phyloP scores from a whole-genome alignment of 2,113 vertebrate species.

The Aphelocoma coerulescens region DNA sequence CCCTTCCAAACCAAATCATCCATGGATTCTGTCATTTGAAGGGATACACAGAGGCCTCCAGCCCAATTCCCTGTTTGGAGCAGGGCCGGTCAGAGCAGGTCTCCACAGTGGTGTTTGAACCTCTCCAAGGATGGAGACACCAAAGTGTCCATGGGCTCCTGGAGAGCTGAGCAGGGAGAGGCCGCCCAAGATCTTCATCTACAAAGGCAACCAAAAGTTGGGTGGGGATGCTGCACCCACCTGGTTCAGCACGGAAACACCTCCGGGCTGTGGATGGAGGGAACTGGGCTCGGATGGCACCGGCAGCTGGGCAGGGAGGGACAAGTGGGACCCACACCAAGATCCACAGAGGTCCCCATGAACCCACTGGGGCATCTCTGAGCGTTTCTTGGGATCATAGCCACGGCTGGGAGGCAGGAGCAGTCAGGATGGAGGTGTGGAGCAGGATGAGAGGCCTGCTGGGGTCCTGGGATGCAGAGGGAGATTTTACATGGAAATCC shows the following conservation, averaged over 20 bases:
- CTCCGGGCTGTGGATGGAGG: not conserved
- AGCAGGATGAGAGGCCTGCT: not conserved
- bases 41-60: not conserved
- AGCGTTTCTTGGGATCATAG: not conserved
- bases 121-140: not conserved
- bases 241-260: not conserved
- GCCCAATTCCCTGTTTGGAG: not conserved
- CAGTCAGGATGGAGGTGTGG: not conserved
- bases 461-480: not conserved
- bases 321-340: no score
- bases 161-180: not conserved
- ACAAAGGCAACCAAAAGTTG: not conserved
- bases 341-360: fast-evolving
- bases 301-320: fast-evolving
- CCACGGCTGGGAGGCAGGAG: not conserved
- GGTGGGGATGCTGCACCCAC: not conserved
- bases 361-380: not conserved
- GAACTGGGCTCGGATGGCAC: fast-evolving
- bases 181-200: not conserved
- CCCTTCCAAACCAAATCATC: not conserved
- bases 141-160: not conserved
- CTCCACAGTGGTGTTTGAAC: fast-evolving
- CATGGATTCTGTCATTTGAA: not conserved
- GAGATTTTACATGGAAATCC: not conserved
- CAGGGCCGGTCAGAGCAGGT: not conserved